Evolutionary conservation across 2,797 vertebrate genomes (phyloP).

Genomic region (Dryobates pubescens): DNA sequence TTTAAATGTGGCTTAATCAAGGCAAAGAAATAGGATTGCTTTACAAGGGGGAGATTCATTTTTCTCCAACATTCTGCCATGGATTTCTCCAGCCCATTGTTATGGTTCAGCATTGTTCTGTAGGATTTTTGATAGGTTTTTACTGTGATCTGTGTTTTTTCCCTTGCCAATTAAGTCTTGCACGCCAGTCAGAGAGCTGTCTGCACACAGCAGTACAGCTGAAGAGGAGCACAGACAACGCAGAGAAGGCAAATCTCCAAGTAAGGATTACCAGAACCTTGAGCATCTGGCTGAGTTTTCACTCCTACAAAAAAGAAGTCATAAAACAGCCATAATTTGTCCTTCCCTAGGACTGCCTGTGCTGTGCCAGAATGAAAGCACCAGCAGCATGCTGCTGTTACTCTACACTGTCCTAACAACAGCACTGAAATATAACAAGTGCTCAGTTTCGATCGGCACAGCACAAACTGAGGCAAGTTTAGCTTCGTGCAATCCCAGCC

Average conservation of each 20-base stretch:
- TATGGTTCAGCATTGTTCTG: rapidly evolving
- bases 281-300: neutral
- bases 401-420: rapidly evolving
- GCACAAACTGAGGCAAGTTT: rapidly evolving
- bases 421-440: rapidly evolving
- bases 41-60: neutral
- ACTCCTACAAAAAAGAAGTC: neutral
- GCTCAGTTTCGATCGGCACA: neutral
- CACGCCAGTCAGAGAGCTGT: neutral
- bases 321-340: rapidly evolving
- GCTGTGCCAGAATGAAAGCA: neutral
- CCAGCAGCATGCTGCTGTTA: rapidly evolving
- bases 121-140: rapidly evolving
- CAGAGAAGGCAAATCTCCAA: rapidly evolving
- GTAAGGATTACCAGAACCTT: neutral
- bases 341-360: rapidly evolving
- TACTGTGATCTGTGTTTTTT: rapidly evolving
- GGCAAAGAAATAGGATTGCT: rapidly evolving
- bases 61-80: rapidly evolving
- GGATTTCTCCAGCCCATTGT: rapidly evolving
- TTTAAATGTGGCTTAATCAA: neutral
- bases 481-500: neutral
- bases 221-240: rapidly evolving
- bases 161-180: neutral
- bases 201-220: rapidly evolving